A percentile compares a stretch with the other conserved stretches of the same genome.
phyloP scores from a whole-genome alignment of 2,888 invertebrate species.

The Eutolmus rufibarbis region DNA sequence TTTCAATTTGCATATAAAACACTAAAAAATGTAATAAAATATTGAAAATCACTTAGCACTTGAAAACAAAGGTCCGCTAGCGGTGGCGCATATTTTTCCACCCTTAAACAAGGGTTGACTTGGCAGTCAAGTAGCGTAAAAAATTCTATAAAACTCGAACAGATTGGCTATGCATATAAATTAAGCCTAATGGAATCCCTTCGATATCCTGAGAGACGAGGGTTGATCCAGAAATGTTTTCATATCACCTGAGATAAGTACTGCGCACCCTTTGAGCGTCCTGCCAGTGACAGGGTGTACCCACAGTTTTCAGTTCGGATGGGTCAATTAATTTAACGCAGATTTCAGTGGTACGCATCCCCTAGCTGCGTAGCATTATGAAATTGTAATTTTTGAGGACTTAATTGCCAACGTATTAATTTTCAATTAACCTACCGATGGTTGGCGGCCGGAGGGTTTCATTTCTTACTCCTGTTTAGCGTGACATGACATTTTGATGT shows the following conservation, averaged over 20 bases:
- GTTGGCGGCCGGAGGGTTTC: background rate
- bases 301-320: background rate
- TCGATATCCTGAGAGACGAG: slow-evolving; percentile 39
- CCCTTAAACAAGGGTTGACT: slow-evolving; percentile 4
- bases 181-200: slow-evolving; percentile 60
- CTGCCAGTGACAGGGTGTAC: background rate
- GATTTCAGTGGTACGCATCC: background rate
- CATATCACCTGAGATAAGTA: slow-evolving; percentile 41
- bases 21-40: slow-evolving; percentile 44
- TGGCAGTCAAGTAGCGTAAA: slow-evolving; percentile 60
- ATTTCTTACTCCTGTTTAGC: background rate
- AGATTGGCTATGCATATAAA: slow-evolving; percentile 65
- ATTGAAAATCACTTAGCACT: slow-evolving; percentile 50
- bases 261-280: background rate
- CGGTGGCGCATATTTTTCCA: background rate
- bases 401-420: slow-evolving; percentile 36
- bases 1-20: slow-evolving; percentile 48
- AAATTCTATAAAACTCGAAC: slow-evolving; percentile 62
- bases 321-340: slow-evolving; percentile 34
- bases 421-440: slow-evolving; percentile 35
- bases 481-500: background rate
- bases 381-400: slow-evolving; percentile 35
- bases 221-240: slow-evolving; percentile 32
- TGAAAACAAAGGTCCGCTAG: slow-evolving; percentile 33
- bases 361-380: background rate